Evolutionary conservation across 92 coral and sea anemone species (phyloP).

Genomic region (Galaxea fascicularis): DNA sequence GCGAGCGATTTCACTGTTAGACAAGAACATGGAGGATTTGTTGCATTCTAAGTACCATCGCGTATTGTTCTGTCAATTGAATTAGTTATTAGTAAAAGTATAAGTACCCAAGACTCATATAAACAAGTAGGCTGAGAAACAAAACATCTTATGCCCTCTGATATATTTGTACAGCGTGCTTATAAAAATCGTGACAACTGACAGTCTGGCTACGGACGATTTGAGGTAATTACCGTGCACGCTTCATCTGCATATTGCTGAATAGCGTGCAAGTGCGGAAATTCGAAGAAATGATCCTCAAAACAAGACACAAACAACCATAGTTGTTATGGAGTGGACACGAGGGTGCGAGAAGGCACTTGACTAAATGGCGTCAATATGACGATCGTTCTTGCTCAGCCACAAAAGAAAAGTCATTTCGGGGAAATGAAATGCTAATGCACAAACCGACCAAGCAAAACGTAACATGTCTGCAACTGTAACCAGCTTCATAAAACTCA

Average conservation of each 20-base stretch:
- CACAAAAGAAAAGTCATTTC: not conserved
- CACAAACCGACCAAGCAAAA: not conserved
- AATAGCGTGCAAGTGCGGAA: slow-evolving; percentile 3
- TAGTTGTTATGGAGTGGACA: not conserved
- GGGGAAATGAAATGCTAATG: not conserved
- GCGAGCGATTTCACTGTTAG: not conserved
- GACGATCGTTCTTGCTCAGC: not conserved
- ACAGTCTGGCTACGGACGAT: not conserved
- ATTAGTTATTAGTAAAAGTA: slow-evolving; percentile 3
- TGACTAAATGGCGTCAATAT: slow-evolving; percentile 15
- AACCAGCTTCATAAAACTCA: not conserved
- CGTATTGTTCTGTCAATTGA: not conserved
- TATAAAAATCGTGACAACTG: not conserved
- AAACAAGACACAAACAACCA: slow-evolving; percentile 21
- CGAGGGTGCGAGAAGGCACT: slow-evolving; percentile 11
- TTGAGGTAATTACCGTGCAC: not conserved
- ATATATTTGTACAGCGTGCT: not conserved
- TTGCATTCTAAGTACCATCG: not conserved
- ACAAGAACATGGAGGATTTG: not conserved
- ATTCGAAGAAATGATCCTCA: not conserved
- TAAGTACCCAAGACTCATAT: not conserved
- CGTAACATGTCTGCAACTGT: not conserved
- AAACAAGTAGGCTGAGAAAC: not conserved
- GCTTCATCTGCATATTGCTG: not conserved
- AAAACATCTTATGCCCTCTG: not conserved